These are phyloP conservation scores for Dryas iulia DNA, from an alignment of 1,140 invertebrate genomes.

Conservation along the genomic window DNA sequence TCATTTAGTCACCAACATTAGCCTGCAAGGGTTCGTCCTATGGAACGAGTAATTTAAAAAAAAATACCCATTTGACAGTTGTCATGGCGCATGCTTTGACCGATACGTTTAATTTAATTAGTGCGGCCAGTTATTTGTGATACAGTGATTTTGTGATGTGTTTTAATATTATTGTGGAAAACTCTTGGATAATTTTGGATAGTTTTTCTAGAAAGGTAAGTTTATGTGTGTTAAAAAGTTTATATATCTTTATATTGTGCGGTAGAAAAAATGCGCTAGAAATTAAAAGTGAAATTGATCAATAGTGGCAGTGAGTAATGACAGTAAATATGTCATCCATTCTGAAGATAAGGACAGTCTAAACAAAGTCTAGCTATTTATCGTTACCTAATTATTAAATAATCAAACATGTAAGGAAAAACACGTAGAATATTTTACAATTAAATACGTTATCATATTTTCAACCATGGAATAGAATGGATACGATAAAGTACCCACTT, in stretches of 20 bases:
- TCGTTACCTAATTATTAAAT: background rate
- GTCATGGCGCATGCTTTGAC: constrained; percentile 60
- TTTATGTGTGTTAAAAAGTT: background rate
- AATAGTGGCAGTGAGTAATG: constrained; percentile 17
- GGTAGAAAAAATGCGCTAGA: background rate
- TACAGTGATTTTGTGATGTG: constrained; percentile 70
- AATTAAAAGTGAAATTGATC: constrained; percentile 6
- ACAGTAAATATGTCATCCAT: constrained; percentile 13
- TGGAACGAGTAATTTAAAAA: constrained; percentile 35
- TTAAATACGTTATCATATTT: too few relatives aligned
- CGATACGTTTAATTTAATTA: constrained; percentile 73
- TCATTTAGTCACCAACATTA: constrained; percentile 69
- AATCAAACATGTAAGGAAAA: too few relatives aligned
- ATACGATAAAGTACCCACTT: too few relatives aligned
- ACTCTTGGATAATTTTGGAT: constrained; percentile 54
- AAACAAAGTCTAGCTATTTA: background rate
- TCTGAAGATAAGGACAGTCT: background rate
- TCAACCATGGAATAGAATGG: too few relatives aligned
- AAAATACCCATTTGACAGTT: constrained; percentile 34
- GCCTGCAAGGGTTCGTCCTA: constrained; percentile 56
- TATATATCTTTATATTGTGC: background rate
- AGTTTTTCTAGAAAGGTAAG: constrained; percentile 49
- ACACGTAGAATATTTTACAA: too few relatives aligned
- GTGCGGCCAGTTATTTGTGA: constrained; percentile 58
- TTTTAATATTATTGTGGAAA: constrained; percentile 45